These are phyloP conservation scores for Mellivora capensis DNA, from an alignment of 2,113 vertebrate genomes.

Conservation along the genomic window DNA sequence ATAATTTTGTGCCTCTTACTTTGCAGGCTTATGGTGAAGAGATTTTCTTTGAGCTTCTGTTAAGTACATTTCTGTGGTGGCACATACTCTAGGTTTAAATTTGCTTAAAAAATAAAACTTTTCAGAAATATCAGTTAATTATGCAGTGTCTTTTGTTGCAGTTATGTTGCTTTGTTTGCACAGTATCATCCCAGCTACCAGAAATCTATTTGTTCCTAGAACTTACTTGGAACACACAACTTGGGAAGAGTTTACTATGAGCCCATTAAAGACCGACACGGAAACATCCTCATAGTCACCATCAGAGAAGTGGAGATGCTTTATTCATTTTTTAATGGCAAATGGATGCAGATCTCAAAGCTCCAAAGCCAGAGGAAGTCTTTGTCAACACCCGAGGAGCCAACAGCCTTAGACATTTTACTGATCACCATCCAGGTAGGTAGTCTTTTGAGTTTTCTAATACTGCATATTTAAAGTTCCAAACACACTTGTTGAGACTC, in stretches of 20 bases:
- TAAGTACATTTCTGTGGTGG: conserved; percentile 70
- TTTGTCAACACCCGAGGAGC: conserved; percentile 97
- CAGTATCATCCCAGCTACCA: neutral
- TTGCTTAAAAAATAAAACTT: neutral
- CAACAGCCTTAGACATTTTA: conserved; percentile 96
- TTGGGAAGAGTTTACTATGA: conserved; percentile 96
- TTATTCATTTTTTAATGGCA: conserved; percentile 93
- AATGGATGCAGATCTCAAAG: conserved; percentile 97
- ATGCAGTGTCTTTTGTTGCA: neutral
- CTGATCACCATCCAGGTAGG: conserved; percentile 97
- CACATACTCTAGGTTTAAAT: conserved; percentile 37
- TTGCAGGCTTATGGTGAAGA: conserved; percentile 65
- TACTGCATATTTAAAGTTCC: conserved; percentile 61
- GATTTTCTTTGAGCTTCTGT: conserved; percentile 70
- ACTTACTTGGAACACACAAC: conserved; percentile 95
- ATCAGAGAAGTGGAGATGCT: conserved; percentile 92
- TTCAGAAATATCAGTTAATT: conserved; percentile 31
- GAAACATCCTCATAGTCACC: conserved; percentile 94
- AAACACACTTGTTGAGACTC: neutral
- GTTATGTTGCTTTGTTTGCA: neutral
- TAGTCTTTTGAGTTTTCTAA: conserved; percentile 52
- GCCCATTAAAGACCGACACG: conserved; percentile 97
- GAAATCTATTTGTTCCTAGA: conserved; percentile 83
- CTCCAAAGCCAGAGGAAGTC: conserved; percentile 98
- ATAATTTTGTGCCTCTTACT: conserved; percentile 74